Evolutionary conservation across 64 coral and sea anemone species (phyloP), one percentile per base, ranked within the genome.

Genomic region (Stichodactyla helianthus): DNA sequence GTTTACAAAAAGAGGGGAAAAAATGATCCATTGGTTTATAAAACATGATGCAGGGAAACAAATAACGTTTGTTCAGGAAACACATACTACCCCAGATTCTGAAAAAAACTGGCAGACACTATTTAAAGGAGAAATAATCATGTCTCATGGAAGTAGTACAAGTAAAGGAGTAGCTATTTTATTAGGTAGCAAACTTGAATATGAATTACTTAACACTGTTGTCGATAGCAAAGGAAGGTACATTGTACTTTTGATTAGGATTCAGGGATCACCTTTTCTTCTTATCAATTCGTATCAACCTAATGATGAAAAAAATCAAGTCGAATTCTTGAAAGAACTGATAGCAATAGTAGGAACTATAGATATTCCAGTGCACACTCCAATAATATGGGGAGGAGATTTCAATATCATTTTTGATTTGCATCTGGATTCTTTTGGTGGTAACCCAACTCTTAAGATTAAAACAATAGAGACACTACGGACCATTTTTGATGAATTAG

Each of bases 331-430:
- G 58, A 60, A 85, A 23, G 63, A 85, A 14, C 19, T 71, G 17
- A 68, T 51, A 64, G 17, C 0, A 5, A 68, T 44, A 26, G 67
- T 86, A 50, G 61, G 58, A 14, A 55, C 44, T 64, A 19, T 71
- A 31, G 16, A 65, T 13, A 44, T 51, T 5, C 58, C 60, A 11
- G 53, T 65, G 13, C 57, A 86, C 60, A 50, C 22, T 28, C 53
- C 53, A 50, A 51, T 86, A 44, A 63, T 86, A 65, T 26, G 60
- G 58, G 60, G 84, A 2, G 84, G 84, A 52, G 84, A 86, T n/a
- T 86, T 86, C 52, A 86, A 86, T 59, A 19, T 62, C 44, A 31
- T 50, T 27, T 19, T 86, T 50, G 84, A 53, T 61, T 44, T 19
- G 7, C 10, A 86, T 20, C 50, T 86, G 19, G 61, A 86, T 19